Percentiles rank a stretch among this genome's conserved stretches.
These are phyloP conservation scores for Urosaurus nigricauda DNA, from an alignment of 2,797 vertebrate genomes.

Conservation along the genomic window DNA sequence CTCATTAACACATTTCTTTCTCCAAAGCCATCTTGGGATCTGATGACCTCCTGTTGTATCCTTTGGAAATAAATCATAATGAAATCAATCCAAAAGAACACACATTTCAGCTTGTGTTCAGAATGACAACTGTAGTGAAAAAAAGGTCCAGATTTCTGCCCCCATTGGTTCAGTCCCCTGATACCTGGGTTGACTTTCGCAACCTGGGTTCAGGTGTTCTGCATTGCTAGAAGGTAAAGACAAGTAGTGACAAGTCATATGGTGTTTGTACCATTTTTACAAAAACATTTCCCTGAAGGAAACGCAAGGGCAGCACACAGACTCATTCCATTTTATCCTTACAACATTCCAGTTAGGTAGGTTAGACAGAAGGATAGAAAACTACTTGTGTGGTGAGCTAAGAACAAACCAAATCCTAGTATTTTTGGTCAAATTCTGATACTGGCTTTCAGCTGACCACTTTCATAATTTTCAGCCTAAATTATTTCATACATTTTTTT, in stretches of 20 bases:
- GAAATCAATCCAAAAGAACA: not conserved
- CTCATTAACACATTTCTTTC: not conserved
- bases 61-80: not conserved
- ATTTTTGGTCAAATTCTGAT: not conserved
- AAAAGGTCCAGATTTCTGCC: slow-evolving; percentile 39
- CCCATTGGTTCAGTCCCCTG: slow-evolving; percentile 45
- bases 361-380: not conserved
- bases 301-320: not conserved
- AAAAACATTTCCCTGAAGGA: slow-evolving; percentile 29
- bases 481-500: no score
- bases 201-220: slow-evolving; percentile 60
- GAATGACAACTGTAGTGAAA: slow-evolving; percentile 32
- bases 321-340: not conserved
- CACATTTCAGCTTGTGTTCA: not conserved
- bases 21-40: not conserved
- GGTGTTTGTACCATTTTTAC: slow-evolving; percentile 26
- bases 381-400: no score
- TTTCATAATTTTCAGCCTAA: not conserved
- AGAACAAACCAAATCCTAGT: not conserved
- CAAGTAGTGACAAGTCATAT: slow-evolving; percentile 59
- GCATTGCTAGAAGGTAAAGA: slow-evolving; percentile 59
- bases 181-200: slow-evolving; percentile 41
- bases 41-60: not conserved
- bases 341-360: slow-evolving; percentile 31
- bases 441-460: not conserved